Evolutionary conservation across 2,797 vertebrate species (phyloP).

Genomic region (Varecia variegata): DNA sequence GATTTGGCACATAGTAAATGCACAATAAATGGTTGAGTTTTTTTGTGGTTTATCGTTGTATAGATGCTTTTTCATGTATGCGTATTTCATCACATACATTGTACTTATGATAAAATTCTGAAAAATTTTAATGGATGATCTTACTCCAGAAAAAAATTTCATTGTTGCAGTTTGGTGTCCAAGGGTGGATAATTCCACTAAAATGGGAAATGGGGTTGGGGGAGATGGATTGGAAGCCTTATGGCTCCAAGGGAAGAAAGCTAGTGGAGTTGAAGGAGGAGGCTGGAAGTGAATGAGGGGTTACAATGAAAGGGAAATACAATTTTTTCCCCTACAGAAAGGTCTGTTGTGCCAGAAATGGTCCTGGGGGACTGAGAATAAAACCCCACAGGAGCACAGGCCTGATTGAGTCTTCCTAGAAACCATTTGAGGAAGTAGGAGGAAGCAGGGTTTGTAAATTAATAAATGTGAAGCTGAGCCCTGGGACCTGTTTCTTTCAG

Average conservation of each 20-base stretch:
- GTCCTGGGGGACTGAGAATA: constrained; percentile 24
- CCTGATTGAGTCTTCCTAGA: not conserved
- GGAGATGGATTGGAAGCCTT: not conserved
- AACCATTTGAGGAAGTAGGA: not conserved
- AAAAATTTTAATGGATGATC: not conserved
- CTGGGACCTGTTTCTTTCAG: constrained; percentile 1
- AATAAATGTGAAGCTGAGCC: not conserved
- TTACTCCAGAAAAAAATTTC: not conserved
- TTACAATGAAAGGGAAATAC: not conserved
- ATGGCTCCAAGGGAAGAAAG: not conserved
- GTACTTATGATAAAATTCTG: not conserved
- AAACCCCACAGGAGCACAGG: not conserved
- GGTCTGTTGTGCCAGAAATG: not conserved
- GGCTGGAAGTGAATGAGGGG: not conserved
- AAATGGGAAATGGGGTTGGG: not conserved
- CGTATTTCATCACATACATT: not conserved
- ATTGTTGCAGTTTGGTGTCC: not conserved
- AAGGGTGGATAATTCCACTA: not conserved
- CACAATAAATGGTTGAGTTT: not conserved
- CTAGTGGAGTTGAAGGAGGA: constrained; percentile 11
- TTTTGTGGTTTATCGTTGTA: not conserved
- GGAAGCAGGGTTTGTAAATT: constrained; percentile 46
- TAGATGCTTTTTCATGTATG: not conserved
- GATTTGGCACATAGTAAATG: not conserved
- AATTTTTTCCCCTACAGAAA: not conserved